phyloP scores from a whole-genome alignment of 2,113 vertebrate genomes.

The Zosterops pallidus region DNA sequence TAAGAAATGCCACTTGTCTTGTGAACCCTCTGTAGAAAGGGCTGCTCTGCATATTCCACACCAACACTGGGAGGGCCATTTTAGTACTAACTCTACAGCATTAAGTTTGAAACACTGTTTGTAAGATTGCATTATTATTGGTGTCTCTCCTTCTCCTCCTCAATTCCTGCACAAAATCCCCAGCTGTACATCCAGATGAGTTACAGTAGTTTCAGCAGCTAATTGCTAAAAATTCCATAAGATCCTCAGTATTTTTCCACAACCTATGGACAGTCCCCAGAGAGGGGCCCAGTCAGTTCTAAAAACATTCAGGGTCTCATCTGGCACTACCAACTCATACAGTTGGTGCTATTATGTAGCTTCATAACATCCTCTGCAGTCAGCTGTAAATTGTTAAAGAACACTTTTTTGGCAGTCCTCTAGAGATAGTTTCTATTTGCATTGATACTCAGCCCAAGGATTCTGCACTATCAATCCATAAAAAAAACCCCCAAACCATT shows the following conservation, averaged over 20 bases:
- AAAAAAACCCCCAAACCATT: background rate
- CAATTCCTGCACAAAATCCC: background rate
- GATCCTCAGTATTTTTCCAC: background rate
- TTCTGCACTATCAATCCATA: conserved; percentile 47
- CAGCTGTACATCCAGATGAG: background rate
- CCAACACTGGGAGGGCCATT: background rate
- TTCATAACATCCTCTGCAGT: conserved; percentile 46
- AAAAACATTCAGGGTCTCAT: background rate
- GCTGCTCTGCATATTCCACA: background rate
- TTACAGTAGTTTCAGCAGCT: background rate
- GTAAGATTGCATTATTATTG: background rate
- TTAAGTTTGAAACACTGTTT: background rate
- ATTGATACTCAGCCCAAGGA: conserved; percentile 20
- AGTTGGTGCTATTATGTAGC: background rate
- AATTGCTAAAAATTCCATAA: background rate
- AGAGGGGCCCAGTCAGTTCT: background rate
- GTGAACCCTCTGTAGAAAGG: background rate
- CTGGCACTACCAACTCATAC: background rate
- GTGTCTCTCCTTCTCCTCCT: background rate
- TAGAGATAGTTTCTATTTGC: conserved; percentile 31
- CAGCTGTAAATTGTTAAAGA: conserved; percentile 54
- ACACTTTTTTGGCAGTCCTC: conserved; percentile 54
- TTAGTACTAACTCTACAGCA: background rate
- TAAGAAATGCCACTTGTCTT: background rate
- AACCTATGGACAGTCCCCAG: background rate